Evolutionary conservation across 1,140 invertebrate genomes (phyloP).

Genomic region (Gonatopus flavifemur): DNA sequence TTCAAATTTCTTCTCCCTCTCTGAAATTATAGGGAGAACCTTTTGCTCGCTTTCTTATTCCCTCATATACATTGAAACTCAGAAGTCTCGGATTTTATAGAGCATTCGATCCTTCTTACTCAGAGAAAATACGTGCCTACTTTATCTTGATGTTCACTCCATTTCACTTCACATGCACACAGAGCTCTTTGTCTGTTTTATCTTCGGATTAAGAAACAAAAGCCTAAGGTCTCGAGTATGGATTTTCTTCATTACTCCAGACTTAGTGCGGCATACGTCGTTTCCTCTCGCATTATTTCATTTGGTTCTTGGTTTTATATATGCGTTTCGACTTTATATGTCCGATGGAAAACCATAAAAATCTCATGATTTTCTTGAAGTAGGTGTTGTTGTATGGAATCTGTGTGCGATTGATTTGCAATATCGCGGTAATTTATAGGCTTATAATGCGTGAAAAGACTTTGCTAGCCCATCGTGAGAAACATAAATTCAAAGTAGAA

Average conservation of each 20-base stretch:
- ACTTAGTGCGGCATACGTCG: conserved; percentile 19
- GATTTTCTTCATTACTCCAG: conserved; percentile 35
- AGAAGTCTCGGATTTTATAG: conserved; percentile 30
- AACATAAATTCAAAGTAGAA: too few species aligned
- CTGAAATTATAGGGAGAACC: conserved; percentile 1
- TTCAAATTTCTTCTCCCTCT: conserved; percentile 1
- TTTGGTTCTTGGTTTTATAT: too few species aligned
- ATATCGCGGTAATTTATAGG: too few species aligned
- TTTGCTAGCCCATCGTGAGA: too few species aligned
- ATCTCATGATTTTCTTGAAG: too few species aligned
- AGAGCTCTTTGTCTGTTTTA: conserved; percentile 33
- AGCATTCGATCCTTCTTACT: conserved; percentile 40
- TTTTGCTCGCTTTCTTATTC: conserved; percentile 16
- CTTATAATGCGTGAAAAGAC: too few species aligned
- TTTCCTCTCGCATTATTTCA: background rate
- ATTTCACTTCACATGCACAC: conserved; percentile 32
- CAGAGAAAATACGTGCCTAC: conserved; percentile 31
- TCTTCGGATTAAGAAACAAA: conserved; percentile 42
- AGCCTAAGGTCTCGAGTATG: conserved; percentile 24
- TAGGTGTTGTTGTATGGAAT: too few species aligned
- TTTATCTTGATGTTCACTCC: conserved; percentile 40
- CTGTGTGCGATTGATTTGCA: too few species aligned
- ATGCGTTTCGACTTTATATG: too few species aligned
- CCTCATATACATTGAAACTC: background rate
- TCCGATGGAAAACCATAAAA: too few species aligned